These are phyloP conservation scores for Acanthurus leucopareius DNA, from an alignment of 2,797 vertebrate species.

Conservation along the genomic window DNA sequence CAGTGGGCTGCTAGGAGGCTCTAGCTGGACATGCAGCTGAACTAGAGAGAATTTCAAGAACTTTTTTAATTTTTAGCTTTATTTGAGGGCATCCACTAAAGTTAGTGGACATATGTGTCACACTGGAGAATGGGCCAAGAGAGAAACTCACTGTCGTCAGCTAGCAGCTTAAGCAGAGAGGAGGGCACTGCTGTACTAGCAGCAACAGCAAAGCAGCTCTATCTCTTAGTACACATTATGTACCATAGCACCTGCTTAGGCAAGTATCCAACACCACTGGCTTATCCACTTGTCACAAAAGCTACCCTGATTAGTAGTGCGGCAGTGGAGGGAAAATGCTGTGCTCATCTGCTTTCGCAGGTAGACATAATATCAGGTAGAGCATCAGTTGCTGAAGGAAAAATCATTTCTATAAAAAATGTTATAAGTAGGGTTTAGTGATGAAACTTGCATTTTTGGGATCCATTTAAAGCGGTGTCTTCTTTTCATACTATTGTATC, in stretches of 20 bases:
- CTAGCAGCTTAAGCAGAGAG: slow-evolving; percentile 34
- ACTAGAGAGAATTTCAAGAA: slow-evolving; percentile 19
- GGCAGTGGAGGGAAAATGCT: slow-evolving; percentile 15
- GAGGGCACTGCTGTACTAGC: slow-evolving; percentile 41
- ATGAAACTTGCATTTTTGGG: neutral
- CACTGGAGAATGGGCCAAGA: slow-evolving; percentile 30
- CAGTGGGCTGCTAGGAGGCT: slow-evolving; percentile 39
- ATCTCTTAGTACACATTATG: slow-evolving; percentile 46
- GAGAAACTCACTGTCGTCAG: slow-evolving; percentile 25
- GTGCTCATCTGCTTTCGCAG: slow-evolving; percentile 46
- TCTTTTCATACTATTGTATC: slow-evolving; percentile 6
- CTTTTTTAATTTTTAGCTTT: slow-evolving; percentile 66
- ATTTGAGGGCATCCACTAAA: slow-evolving; percentile 49
- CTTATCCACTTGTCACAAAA: slow-evolving; percentile 45
- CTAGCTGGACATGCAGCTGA: slow-evolving; percentile 33
- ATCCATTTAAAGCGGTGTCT: slow-evolving; percentile 26
- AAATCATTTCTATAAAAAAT: slow-evolving; percentile 2
- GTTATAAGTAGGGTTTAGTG: neutral
- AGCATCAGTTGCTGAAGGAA: slow-evolving; percentile 39
- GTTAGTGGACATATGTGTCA: slow-evolving; percentile 22
- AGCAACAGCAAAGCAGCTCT: slow-evolving; percentile 40
- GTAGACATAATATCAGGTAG: slow-evolving; percentile 57
- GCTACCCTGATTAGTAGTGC: slow-evolving; percentile 19
- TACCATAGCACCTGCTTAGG: slow-evolving; percentile 55
- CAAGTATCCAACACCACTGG: slow-evolving; percentile 38